Evolutionary conservation across 2,888 invertebrate species (phyloP).

Genomic region (Ischnus inquisitorius): DNA sequence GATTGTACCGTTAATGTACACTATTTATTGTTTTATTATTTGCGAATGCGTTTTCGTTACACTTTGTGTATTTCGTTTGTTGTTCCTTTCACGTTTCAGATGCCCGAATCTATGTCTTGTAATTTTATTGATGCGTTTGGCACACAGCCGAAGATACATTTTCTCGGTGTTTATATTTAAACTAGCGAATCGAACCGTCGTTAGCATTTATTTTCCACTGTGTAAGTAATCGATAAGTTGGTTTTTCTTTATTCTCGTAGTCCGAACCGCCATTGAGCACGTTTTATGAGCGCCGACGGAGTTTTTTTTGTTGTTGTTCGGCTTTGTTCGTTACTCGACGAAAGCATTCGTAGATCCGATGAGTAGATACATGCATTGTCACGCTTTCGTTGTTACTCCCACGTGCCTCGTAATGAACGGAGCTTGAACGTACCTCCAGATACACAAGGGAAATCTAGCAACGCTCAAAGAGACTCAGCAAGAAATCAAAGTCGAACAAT

Average conservation of each 20-base stretch:
- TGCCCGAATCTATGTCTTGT: constrained; percentile 79
- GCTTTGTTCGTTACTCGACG: constrained; percentile 25
- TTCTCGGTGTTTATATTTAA: constrained; percentile 78
- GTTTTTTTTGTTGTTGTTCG: constrained; percentile 26
- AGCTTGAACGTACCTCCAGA: constrained; percentile 74
- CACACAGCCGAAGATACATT: constrained; percentile 61
- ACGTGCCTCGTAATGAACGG: constrained; percentile 50
- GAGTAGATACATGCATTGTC: constrained; percentile 26
- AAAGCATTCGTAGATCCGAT: constrained; percentile 29
- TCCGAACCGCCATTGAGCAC: constrained; percentile 27
- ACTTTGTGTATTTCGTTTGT: constrained; percentile 25
- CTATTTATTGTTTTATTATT: constrained; percentile 62
- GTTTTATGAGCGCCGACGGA: constrained; percentile 28
- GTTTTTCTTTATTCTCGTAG: constrained; percentile 15
- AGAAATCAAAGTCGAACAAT: constrained; percentile 81
- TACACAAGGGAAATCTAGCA: constrained; percentile 84
- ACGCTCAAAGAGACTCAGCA: constrained; percentile 82
- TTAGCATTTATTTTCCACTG: constrained; percentile 74
- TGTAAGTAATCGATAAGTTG: constrained; percentile 77
- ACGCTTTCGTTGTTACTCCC: constrained; percentile 34
- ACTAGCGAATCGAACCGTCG: constrained; percentile 72
- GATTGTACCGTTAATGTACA: constrained; percentile 70
- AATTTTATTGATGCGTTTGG: constrained; percentile 65
- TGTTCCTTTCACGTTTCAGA: constrained; percentile 77
- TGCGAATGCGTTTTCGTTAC: constrained; percentile 68